These are phyloP conservation scores for Tipula lateralis DNA, from an alignment of 2,888 invertebrate species.

Conservation along the genomic window DNA sequence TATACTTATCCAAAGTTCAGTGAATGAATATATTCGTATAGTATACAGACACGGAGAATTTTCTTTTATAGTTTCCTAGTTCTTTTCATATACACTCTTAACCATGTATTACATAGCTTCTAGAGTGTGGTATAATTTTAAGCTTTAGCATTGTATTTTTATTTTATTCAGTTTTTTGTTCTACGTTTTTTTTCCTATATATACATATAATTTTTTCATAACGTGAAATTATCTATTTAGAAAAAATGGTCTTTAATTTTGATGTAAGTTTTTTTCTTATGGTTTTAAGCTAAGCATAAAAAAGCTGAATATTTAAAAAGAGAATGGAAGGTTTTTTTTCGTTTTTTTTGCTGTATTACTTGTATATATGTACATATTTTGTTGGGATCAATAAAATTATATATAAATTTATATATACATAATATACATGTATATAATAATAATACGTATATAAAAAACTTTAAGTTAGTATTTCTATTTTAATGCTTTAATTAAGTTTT, in stretches of 20 bases:
- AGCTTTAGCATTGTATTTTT: neutral
- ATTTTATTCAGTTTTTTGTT: slow-evolving; percentile 7
- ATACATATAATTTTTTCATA: slow-evolving; percentile 12
- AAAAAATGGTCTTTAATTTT: slow-evolving; percentile 24
- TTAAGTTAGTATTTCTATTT: slow-evolving; percentile 14
- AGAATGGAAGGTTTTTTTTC: neutral
- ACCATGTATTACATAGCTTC: neutral
- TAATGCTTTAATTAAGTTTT: neutral
- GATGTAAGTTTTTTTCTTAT: slow-evolving; percentile 24
- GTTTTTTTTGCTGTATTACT: neutral
- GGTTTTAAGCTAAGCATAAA: slow-evolving; percentile 24
- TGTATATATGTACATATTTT: neutral
- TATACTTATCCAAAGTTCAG: neutral
- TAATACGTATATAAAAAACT: neutral
- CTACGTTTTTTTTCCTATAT: slow-evolving; percentile 13
- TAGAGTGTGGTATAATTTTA: slow-evolving; percentile 15
- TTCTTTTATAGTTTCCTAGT: neutral
- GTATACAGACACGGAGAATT: neutral
- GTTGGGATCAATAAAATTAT: slow-evolving; percentile 24
- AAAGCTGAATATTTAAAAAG: slow-evolving; percentile 24
- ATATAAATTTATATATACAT: neutral
- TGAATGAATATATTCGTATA: neutral
- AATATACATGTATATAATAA: neutral
- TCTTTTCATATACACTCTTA: neutral
- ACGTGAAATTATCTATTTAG: slow-evolving; percentile 24